A percentile compares a stretch with the other conserved stretches of the same genome.
These are phyloP conservation scores for Lamellibrachia columna DNA, from an alignment of 2,888 invertebrate genomes.

Conservation along the genomic window DNA sequence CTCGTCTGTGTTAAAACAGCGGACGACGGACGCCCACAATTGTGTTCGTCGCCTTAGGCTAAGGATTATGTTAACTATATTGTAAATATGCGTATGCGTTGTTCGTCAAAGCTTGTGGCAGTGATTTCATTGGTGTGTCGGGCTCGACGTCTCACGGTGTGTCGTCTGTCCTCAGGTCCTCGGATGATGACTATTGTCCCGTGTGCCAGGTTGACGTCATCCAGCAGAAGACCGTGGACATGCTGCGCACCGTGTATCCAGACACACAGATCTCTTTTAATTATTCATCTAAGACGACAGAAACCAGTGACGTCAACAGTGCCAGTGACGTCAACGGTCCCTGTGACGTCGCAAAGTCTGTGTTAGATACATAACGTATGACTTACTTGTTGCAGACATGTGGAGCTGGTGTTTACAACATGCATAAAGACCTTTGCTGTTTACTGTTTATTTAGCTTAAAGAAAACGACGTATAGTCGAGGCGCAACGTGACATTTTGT, in stretches of 20 bases:
- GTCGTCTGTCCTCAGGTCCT: constrained; percentile 71
- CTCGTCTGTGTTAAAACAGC: too few relatives aligned
- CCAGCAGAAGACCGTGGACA: constrained; percentile 69
- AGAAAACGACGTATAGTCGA: too few relatives aligned
- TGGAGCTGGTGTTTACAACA: neutral
- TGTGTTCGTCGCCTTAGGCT: too few relatives aligned
- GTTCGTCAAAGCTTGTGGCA: neutral
- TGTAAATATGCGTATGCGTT: neutral
- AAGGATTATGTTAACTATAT: too few relatives aligned
- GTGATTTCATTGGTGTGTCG: neutral
- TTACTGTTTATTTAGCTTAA: neutral
- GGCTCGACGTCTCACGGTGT: neutral
- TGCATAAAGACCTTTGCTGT: neutral
- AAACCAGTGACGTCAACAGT: constrained; percentile 8
- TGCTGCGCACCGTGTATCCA: constrained; percentile 71
- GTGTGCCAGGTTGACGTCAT: constrained; percentile 82
- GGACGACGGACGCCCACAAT: too few relatives aligned
- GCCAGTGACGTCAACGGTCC: neutral
- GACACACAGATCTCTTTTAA: constrained; percentile 7
- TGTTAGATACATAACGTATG: neutral
- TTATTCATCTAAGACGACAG: neutral
- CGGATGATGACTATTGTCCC: constrained; percentile 90
- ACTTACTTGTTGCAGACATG: neutral
- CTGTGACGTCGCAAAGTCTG: neutral
- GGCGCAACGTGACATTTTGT: too few relatives aligned